Evolutionary conservation across 2,113 vertebrate species (phyloP), one percentile per base, ranked within the genome.

Genomic region (Channa maculata): DNA sequence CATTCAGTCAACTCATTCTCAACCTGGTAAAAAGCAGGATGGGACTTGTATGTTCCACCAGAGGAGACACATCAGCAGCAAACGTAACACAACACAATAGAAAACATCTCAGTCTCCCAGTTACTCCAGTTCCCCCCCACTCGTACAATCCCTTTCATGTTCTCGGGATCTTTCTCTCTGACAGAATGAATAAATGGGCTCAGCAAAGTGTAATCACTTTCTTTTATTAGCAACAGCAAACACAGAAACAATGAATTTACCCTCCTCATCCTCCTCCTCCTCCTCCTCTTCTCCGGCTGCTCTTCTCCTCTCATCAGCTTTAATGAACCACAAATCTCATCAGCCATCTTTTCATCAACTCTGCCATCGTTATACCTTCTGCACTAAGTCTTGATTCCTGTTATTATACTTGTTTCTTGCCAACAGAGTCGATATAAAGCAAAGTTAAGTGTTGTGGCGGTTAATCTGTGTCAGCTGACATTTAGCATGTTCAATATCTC

Each of bases 311-410:
- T 88, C 83, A 81, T 89, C 86, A 87, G 75, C 84, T 86, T 84
- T 91, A 89, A 90, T 86, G 84, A 90, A 89, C 70, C 86, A 86
- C 89, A 90, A 85, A 91, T 90, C 89, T 90, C 79, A 89, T 90
- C 85, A 86, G 66, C 80, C 80, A 86, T 88, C 82, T 85, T 89
- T 79, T 85, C 86, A 88, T 89, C 83, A 86, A 66, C 74, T 65
- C 55, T 77, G 72, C 77, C 65, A 79, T 77, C 77, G 13, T 76
- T 49, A 24, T 24, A 57, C 83, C 80, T 88, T 79, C 77, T 79
- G 62, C 60, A 58, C 68, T 63, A 44, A 71, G 65, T 74, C 51
- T 46, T 51, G 46, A 68, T 64, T 62, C 2, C 71, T 82, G 53
- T 36, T 46, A n/a, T 51, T 36, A 5, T 13, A 54, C 49, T 15